Percentiles rank a stretch among this genome's conserved stretches.
phyloP scores from a whole-genome alignment of 2,797 vertebrate genomes.

The Sphenodon punctatus region DNA sequence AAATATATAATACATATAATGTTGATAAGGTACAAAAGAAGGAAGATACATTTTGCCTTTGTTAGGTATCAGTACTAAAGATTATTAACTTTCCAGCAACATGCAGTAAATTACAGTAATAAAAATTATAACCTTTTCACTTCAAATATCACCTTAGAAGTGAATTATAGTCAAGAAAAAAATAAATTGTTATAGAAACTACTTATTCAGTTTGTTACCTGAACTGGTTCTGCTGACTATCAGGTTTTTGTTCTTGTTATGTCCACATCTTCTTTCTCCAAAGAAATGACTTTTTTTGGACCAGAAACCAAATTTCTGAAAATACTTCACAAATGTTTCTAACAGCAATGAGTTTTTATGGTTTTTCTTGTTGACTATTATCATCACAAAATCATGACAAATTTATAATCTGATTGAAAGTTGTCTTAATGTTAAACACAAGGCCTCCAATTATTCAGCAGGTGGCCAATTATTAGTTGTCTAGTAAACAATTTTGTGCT shows the following conservation, averaged over 20 bases:
- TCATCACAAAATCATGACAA: neutral
- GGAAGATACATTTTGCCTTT: conserved; percentile 7
- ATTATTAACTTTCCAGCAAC: conserved; percentile 29
- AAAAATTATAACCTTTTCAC: conserved; percentile 20
- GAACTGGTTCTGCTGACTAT: conserved; percentile 40
- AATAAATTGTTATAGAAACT: neutral
- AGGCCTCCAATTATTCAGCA: no score
- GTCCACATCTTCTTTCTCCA: neutral
- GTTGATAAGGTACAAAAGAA: conserved; percentile 17
- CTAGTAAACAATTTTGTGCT: no score
- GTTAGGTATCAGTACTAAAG: conserved; percentile 12
- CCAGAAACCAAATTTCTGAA: neutral
- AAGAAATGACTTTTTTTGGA: neutral
- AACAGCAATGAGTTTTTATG: neutral
- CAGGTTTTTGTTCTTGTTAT: conserved; percentile 17
- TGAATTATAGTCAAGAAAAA: neutral
- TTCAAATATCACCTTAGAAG: neutral
- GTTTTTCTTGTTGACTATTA: neutral
- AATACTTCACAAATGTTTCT: neutral
- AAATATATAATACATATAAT: conserved; percentile 33
- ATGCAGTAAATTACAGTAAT: conserved; percentile 8
- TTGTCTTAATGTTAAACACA: no score
- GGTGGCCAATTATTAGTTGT: no score
- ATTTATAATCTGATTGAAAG: neutral
- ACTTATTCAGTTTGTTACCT: conserved; percentile 6